A percentile compares a stretch with the other conserved stretches of the same genome.
Evolutionary conservation across 2,113 vertebrate genomes (phyloP).

Genomic region (Etia nguti): DNA sequence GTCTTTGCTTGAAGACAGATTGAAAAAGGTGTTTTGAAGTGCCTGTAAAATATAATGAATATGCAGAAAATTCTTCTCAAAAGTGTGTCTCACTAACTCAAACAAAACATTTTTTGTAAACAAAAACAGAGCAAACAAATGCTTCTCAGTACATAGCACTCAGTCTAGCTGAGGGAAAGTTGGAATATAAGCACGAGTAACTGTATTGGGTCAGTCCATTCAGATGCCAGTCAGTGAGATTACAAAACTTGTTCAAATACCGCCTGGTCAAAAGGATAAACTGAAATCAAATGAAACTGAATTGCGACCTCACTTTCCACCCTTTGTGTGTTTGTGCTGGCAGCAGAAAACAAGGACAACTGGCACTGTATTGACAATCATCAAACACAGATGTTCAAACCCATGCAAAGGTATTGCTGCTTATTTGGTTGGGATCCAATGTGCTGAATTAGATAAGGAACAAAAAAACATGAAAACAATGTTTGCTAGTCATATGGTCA

Average conservation of each 20-base stretch:
- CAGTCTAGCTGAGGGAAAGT: not conserved
- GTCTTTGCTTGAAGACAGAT: not conserved
- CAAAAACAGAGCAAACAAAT: not conserved
- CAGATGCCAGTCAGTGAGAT: slow-evolving; percentile 41
- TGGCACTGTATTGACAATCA: slow-evolving; percentile 52
- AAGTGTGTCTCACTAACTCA: not conserved
- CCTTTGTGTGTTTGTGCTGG: slow-evolving; percentile 53
- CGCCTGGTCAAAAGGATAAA: slow-evolving; percentile 63
- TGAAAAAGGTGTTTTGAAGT: not conserved
- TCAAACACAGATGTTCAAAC: slow-evolving; percentile 77
- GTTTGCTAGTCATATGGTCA: not conserved
- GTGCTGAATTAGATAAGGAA: slow-evolving; percentile 36
- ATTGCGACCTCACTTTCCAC: slow-evolving; percentile 29
- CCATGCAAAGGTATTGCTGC: slow-evolving; percentile 55
- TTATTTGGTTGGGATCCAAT: slow-evolving; percentile 39
- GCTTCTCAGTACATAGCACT: not conserved
- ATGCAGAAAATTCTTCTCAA: not conserved
- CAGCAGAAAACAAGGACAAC: slow-evolving; percentile 53
- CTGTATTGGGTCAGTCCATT: slow-evolving; percentile 13
- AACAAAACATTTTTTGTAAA: not conserved
- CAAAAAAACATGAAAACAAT: not conserved
- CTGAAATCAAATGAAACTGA: slow-evolving; percentile 45
- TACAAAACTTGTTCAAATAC: slow-evolving; percentile 60
- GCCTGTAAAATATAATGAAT: not conserved
- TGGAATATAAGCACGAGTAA: slow-evolving; percentile 7